Evolutionary conservation across 2,888 invertebrate genomes (phyloP).

Genomic region (Oscheius sp.): DNA sequence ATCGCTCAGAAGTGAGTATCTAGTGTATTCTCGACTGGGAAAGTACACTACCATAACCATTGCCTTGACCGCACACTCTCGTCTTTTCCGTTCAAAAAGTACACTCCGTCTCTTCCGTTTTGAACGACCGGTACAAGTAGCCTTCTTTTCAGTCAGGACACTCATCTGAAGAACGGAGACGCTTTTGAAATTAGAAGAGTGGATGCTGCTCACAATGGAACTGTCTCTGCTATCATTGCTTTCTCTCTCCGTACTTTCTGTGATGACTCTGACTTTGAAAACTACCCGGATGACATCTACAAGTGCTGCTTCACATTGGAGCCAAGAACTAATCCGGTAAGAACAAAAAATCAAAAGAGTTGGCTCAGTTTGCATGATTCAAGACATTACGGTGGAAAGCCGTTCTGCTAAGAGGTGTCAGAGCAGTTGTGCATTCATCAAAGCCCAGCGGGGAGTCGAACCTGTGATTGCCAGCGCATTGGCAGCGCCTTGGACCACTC

Average conservation of each 20-base stretch:
- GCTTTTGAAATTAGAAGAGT: conserved; percentile 70
- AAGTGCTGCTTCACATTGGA: conserved; percentile 71
- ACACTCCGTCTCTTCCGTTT: not conserved
- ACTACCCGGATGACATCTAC: conserved; percentile 72
- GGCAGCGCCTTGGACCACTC: conserved; percentile 20
- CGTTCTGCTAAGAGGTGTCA: conserved; percentile 29
- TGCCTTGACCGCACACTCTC: too few relatives aligned
- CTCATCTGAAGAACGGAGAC: conserved; percentile 70
- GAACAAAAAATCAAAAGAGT: not conserved
- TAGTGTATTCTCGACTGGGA: not conserved
- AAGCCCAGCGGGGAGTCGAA: conserved; percentile 17
- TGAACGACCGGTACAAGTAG: not conserved
- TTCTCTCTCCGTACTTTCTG: conserved; percentile 71
- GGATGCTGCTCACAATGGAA: conserved; percentile 66
- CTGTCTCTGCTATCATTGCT: conserved; percentile 69
- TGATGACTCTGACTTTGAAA: conserved; percentile 71
- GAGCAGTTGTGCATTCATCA: conserved; percentile 34
- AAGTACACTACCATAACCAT: too few relatives aligned
- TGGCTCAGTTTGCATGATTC: not conserved
- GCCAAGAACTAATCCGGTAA: conserved; percentile 62
- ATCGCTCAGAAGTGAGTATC: conserved; percentile 59
- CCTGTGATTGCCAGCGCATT: not conserved
- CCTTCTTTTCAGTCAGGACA: conserved; percentile 60
- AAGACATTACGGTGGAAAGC: conserved; percentile 13
- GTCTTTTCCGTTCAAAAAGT: not conserved